phyloP scores from a whole-genome alignment of 2,113 vertebrate species.

The Planiliza haematocheilus region DNA sequence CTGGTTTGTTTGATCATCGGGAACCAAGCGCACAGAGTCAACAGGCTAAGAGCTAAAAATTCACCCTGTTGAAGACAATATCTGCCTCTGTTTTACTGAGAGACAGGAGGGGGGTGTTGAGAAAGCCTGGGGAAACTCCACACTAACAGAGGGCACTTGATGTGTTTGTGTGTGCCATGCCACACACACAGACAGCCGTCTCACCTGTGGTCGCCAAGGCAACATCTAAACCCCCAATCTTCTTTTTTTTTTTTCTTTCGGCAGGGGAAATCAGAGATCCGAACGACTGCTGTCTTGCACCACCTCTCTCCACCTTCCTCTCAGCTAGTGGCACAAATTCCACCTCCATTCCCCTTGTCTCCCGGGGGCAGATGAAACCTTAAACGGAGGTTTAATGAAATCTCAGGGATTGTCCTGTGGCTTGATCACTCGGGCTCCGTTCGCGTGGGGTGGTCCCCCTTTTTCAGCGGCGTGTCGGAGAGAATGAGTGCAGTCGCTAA shows the following conservation, averaged over 20 bases:
- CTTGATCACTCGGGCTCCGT: slow-evolving; percentile 55
- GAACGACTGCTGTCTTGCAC: slow-evolving; percentile 47
- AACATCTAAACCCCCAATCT: slow-evolving; percentile 41
- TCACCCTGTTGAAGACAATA: slow-evolving; percentile 28
- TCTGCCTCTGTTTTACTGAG: slow-evolving; percentile 18
- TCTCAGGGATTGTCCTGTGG: slow-evolving; percentile 69
- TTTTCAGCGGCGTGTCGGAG: slow-evolving; percentile 11
- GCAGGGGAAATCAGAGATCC: slow-evolving; percentile 61
- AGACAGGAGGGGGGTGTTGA: slow-evolving; percentile 2
- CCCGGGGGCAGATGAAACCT: slow-evolving; percentile 55
- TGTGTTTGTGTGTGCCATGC: slow-evolving; percentile 6
- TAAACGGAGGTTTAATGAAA: slow-evolving; percentile 75
- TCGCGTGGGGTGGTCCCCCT: slow-evolving; percentile 28
- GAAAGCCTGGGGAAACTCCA: slow-evolving; percentile 27
- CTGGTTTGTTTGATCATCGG: slow-evolving; percentile 56
- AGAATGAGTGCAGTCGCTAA: slow-evolving; percentile 52
- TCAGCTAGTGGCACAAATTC: slow-evolving; percentile 50
- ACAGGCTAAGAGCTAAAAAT: slow-evolving; percentile 25
- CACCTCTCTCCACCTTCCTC: slow-evolving; percentile 42
- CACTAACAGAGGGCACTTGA: slow-evolving; percentile 5
- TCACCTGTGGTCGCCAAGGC: slow-evolving; percentile 69
- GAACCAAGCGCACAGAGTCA: slow-evolving; percentile 19
- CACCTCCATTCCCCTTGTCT: slow-evolving; percentile 30
- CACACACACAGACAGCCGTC: slow-evolving; percentile 10
- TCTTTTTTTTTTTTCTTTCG: slow-evolving; percentile 4